Evolutionary conservation across 1,140 invertebrate species (phyloP).

Genomic region (Palaemon carinicauda): DNA sequence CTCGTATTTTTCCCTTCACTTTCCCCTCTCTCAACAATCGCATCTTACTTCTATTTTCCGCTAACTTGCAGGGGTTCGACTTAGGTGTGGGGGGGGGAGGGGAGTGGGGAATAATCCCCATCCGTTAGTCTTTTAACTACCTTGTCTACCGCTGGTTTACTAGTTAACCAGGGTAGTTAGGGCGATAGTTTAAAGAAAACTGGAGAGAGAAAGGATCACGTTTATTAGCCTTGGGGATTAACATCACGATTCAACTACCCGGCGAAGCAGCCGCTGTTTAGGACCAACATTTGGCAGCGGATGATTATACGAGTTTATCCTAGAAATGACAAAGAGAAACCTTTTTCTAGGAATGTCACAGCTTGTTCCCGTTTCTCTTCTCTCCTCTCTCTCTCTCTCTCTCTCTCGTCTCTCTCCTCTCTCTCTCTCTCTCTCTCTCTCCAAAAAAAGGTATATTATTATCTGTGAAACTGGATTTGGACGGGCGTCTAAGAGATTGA

Average conservation of each 20-base stretch:
- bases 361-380: neutral
- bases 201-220: neutral
- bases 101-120: no score
- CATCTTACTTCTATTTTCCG: no score
- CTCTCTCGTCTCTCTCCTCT: conserved; percentile 2
- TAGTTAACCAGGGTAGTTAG: neutral
- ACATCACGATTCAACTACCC: neutral
- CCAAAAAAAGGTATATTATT: neutral
- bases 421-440: neutral
- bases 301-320: conserved; percentile 5
- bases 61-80: no score
- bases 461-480: no score
- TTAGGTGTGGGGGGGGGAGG: no score
- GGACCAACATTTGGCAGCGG: neutral
- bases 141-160: neutral
- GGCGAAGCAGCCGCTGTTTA: neutral
- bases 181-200: neutral
- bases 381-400: neutral
- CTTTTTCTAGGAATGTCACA: neutral
- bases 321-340: neutral
- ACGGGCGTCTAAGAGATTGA: no score
- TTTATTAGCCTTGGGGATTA: neutral
- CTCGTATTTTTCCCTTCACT: neutral
- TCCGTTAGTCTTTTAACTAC: no score
- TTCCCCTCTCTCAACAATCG: neutral